Base-by-base conservation (phyloP, 2,888 invertebrate species). In the Trachelus troglodyta region DNA sequence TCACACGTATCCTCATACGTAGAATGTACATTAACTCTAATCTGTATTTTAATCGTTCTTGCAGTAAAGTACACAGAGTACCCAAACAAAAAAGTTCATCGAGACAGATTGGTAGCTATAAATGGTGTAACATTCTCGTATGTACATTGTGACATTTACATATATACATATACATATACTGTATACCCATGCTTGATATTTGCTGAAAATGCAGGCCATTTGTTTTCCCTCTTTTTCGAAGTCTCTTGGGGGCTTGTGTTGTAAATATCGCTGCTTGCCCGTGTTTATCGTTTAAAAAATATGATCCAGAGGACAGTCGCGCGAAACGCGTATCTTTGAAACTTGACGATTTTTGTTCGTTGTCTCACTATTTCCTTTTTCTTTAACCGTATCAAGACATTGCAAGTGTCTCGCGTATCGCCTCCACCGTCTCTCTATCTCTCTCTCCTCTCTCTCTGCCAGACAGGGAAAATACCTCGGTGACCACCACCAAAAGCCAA, bases 21-120 rank as follows among this genome's bases (percentile, higher is more conserved):
- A 93, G 93, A 93, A 94, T 94, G 93, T 94, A 93, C 92, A 92
- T 92, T 93, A 93, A 93, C 92, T 93, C 93, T 94, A 94, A 94
- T 94, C 94, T 94, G 93, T 92, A 93, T 92, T 91, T 85, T 90
- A 89, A 87, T 85, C 86, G 84, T 76, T 76, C 31, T 56, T 23
- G 56, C 56, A 56, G 23, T 23, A 23, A 40, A 56, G 69, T 69
- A 75, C 34, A 75, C 69, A 31, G 40, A 30, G 79, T 81, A 79
- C 83, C 76, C 79, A 83, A 83, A 86, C 84, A 74, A 74, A 73
- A 73, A 84, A 74, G 68, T 68, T 69, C 30, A 75, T 56, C 76
- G 79, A 83, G 84, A 89, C 95, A 95, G 95, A 95, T 95, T 95
- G 95, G 95, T 94, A 95, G 94, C 94, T 95, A 94, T 94, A 94